A percentile compares a stretch with the other conserved stretches of the same genome.
Conservation (phyloP, 2,113 vertebrate genomes). For the Tiliqua scincoides region DNA sequence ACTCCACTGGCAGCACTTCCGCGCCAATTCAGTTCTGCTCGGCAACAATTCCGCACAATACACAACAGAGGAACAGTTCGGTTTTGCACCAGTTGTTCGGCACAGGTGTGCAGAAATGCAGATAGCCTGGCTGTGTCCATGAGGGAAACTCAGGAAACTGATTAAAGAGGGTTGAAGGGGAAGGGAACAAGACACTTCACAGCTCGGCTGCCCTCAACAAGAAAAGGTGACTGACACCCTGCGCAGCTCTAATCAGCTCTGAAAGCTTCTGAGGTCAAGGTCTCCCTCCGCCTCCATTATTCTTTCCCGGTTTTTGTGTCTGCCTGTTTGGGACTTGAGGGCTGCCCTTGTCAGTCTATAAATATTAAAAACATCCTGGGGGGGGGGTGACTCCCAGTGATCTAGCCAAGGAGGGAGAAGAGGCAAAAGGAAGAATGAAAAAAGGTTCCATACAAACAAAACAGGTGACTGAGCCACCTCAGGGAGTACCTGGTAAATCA, state of each 20-base stretch:
- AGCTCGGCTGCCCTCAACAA: constrained; percentile 35
- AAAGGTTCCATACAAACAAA: neutral
- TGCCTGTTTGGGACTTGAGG: constrained; percentile 36
- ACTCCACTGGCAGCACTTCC: too few relatives aligned
- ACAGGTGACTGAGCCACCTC: neutral
- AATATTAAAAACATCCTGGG: constrained; percentile 40
- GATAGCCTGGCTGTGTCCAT: constrained; percentile 12
- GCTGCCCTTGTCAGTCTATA: constrained; percentile 39
- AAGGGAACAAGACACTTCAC: constrained; percentile 36
- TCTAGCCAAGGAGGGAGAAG: neutral
- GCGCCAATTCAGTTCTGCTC: too few relatives aligned
- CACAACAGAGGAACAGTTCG: neutral
- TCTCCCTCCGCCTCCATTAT: constrained; percentile 57
- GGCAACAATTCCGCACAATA: too few relatives aligned
- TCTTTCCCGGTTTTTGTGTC: constrained; percentile 44
- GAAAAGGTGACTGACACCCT: constrained; percentile 57
- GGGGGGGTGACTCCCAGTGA: neutral
- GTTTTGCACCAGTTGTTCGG: neutral
- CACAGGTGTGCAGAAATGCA: neutral
- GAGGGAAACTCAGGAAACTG: constrained; percentile 28
- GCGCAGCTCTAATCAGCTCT: constrained; percentile 57
- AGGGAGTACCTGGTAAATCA: neutral
- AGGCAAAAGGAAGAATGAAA: too few relatives aligned
- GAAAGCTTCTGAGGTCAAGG: constrained; percentile 64
- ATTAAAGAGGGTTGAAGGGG: constrained; percentile 37